Percentiles rank a stretch among this genome's conserved stretches.
Conservation (phyloP, 2,888 invertebrate species). For the Brachynemurus nebulosus region DNA sequence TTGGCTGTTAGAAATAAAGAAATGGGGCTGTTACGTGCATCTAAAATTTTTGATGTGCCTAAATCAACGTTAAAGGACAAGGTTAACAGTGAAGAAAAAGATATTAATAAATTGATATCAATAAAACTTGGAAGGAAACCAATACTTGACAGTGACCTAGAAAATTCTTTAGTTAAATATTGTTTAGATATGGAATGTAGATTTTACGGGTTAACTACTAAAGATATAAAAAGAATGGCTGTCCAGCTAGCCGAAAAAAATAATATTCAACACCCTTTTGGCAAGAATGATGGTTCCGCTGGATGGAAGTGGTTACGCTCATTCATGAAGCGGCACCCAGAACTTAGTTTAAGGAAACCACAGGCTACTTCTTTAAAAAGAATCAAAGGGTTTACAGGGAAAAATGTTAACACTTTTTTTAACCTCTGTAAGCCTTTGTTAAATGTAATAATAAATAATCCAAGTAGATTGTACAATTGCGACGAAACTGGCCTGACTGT, state of each 20-base stretch:
- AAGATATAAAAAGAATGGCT: not conserved
- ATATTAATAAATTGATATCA: too few relatives aligned
- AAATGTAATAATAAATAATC: not conserved
- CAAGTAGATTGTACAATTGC: not conserved
- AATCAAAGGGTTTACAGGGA: not conserved
- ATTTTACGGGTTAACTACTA: not conserved
- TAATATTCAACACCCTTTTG: not conserved
- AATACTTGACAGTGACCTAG: too few relatives aligned
- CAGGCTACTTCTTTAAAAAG: not conserved
- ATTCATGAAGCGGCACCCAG: not conserved
- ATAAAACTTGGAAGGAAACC: too few relatives aligned
- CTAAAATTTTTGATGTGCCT: too few relatives aligned
- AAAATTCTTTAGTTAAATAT: too few relatives aligned
- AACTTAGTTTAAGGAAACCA: not conserved
- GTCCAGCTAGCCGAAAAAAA: not conserved
- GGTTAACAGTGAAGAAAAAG: too few relatives aligned
- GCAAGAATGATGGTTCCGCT: not conserved
- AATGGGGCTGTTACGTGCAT: too few relatives aligned
- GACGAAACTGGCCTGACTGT: constrained; percentile 22
- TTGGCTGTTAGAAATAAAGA: too few relatives aligned
- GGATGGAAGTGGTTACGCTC: not conserved
- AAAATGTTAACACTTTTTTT: too few relatives aligned
- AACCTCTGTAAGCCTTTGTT: not conserved
- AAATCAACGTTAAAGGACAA: too few relatives aligned
- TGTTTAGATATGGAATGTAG: not conserved